Evolutionary conservation across 2,797 vertebrate genomes (phyloP), one percentile per base, ranked within the genome.

Genomic region (Pagetopsis macropterus): DNA sequence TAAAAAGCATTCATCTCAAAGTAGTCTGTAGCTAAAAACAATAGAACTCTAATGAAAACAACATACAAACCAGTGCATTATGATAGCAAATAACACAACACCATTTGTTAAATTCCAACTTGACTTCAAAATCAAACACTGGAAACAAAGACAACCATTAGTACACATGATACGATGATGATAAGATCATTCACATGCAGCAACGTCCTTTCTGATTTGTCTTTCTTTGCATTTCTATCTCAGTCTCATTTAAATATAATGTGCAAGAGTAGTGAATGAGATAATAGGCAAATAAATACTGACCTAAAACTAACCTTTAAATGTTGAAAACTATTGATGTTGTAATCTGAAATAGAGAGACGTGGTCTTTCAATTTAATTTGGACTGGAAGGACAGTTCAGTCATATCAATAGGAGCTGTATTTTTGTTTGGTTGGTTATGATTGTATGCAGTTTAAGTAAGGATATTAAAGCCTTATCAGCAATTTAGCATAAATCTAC

Each of bases 1-100:
- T 50, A 72, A 56, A 78, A 48, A 21, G 33, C 44, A 66, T 59
- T 76, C 70, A 54, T 56, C 76, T 72, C 76, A 62, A 52, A 75
- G 49, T 66, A 78, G 46, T 69, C 60, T n/a, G 45, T 9, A 27
- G 60, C 33, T 65, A 59, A 79, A 78, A 63, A 73, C 23, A 60
- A 70, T 5, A 49, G 49, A 81, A 70, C 66, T 59, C 14, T 64
- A 75, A 76, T 74, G 19, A 48, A 77, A 68, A 64, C 54, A 70
- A 55, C 54, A 50, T 33, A 60, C n/a, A 21, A 40, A 3, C 10
- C 27, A 23, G 23, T n/a, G 43, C 31, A 45, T 21, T n/a, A 40
- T 31, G 4, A 68, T 45, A n/a, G 27, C 12, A 65, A 69, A 78
- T 48, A 60, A 69, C 19, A 46, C 8, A 6, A 1, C 5, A 2